Percentiles rank a stretch among this genome's conserved stretches.
Conservation (phyloP, 2,113 vertebrate species). For the Chaetodon trifascialis region DNA sequence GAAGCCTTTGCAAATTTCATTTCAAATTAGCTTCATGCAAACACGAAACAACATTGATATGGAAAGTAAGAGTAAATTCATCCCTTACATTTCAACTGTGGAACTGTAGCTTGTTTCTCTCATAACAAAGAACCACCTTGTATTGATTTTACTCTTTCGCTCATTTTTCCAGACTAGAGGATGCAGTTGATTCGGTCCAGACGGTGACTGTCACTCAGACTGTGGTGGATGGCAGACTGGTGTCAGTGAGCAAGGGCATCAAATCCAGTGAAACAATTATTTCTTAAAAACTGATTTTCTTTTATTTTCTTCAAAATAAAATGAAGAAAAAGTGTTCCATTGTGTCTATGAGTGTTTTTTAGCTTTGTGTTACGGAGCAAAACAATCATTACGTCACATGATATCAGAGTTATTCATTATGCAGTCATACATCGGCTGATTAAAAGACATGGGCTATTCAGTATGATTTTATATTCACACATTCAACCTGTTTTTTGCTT, state of each 20-base stretch:
- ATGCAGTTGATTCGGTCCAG: constrained; percentile 37
- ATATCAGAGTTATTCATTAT: neutral
- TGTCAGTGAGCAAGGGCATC: constrained; percentile 71
- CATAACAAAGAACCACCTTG: neutral
- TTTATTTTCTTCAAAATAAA: too few relatives aligned
- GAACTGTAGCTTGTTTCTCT: neutral
- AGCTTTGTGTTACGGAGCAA: neutral
- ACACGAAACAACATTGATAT: constrained; percentile 23
- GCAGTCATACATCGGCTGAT: neutral
- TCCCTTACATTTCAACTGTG: constrained; percentile 10
- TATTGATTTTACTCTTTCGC: neutral
- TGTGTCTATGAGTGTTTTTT: neutral
- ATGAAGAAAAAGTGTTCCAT: neutral
- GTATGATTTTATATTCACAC: neutral
- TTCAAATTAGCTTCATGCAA: constrained; percentile 66
- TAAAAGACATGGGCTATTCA: neutral
- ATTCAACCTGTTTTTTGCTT: neutral
- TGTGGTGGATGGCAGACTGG: constrained; percentile 75
- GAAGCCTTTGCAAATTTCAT: constrained; percentile 49
- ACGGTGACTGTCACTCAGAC: constrained; percentile 70
- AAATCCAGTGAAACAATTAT: constrained; percentile 31
- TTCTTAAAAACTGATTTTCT: neutral
- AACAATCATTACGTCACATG: neutral
- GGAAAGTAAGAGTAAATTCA: constrained; percentile 20
- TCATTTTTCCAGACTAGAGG: constrained; percentile 56